Evolutionary conservation across 2,113 vertebrate genomes (phyloP).

Genomic region (Siniperca chuatsi): DNA sequence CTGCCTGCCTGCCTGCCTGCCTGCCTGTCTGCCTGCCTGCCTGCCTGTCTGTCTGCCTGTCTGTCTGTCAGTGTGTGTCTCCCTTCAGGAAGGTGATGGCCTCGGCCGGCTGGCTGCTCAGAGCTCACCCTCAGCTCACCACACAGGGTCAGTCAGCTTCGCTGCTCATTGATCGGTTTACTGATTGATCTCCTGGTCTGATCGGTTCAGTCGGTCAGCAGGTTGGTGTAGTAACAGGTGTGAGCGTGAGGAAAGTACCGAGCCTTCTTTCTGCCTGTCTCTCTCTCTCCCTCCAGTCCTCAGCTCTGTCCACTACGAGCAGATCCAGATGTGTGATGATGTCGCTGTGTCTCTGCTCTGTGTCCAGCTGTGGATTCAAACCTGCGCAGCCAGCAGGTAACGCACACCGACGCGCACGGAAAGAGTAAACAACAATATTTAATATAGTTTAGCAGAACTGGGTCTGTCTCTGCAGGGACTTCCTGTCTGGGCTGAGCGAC

Average conservation of each 20-base stretch:
- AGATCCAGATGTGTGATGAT: slow-evolving; percentile 89
- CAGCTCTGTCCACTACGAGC: slow-evolving; percentile 89
- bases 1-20: too few relatives aligned
- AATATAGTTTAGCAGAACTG: too few relatives aligned
- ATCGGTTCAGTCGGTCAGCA: not conserved
- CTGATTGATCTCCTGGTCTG: not conserved
- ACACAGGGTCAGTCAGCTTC: slow-evolving; percentile 82
- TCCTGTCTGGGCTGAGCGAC: slow-evolving; percentile 81
- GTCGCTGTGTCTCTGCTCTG: slow-evolving; percentile 83
- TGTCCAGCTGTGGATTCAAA: slow-evolving; percentile 87
- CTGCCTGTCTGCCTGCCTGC: not conserved
- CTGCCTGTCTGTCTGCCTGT: not conserved
- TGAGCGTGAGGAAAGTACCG: too few relatives aligned
- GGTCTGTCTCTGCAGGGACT: slow-evolving; percentile 77
- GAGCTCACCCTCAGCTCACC: slow-evolving; percentile 85
- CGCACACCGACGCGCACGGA: not conserved
- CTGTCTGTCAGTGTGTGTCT: slow-evolving; percentile 69
- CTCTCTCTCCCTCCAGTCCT: slow-evolving; percentile 82
- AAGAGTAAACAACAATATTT: too few relatives aligned
- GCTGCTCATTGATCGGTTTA: not conserved
- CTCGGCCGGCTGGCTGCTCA: slow-evolving; percentile 88
- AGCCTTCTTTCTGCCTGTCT: too few relatives aligned
- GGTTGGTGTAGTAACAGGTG: too few relatives aligned
- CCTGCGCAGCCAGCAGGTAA: slow-evolving; percentile 89
- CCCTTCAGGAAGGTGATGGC: slow-evolving; percentile 88